Evolutionary conservation across 2,888 invertebrate genomes (phyloP).

Genomic region (Deroplatys truncata): DNA sequence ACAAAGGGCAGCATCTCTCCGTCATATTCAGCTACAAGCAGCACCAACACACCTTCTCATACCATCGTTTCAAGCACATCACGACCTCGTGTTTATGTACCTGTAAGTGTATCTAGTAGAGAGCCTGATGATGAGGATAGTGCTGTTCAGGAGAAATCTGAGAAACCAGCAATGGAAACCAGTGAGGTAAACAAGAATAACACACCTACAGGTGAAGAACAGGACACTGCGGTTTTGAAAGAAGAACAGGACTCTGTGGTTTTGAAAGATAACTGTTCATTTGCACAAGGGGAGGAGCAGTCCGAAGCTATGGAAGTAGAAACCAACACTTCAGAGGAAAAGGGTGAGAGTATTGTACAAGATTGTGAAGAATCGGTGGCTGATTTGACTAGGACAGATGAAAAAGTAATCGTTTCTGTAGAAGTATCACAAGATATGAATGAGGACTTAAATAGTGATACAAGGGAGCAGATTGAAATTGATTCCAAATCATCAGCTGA

Average conservation of each 20-base stretch:
- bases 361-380: neutral
- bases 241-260: neutral
- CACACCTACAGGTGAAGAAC: neutral
- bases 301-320: neutral
- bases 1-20: slow-evolving; percentile 35
- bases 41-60: slow-evolving; percentile 17
- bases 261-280: neutral
- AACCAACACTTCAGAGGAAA: neutral
- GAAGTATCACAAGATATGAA: neutral
- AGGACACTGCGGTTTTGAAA: neutral
- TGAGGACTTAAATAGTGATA: neutral
- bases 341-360: neutral
- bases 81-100: slow-evolving; percentile 10
- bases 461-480: neutral
- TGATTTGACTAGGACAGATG: neutral
- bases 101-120: slow-evolving; percentile 17
- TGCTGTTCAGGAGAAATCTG: neutral
- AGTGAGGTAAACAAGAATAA: neutral
- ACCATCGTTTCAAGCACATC: neutral
- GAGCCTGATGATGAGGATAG: slow-evolving; percentile 12
- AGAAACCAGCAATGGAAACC: neutral
- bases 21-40: neutral
- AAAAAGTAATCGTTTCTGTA: neutral
- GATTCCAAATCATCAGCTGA: neutral
- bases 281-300: neutral